Evolutionary conservation across 2,888 invertebrate species (phyloP).

Genomic region (Orchesellides sinensis): DNA sequence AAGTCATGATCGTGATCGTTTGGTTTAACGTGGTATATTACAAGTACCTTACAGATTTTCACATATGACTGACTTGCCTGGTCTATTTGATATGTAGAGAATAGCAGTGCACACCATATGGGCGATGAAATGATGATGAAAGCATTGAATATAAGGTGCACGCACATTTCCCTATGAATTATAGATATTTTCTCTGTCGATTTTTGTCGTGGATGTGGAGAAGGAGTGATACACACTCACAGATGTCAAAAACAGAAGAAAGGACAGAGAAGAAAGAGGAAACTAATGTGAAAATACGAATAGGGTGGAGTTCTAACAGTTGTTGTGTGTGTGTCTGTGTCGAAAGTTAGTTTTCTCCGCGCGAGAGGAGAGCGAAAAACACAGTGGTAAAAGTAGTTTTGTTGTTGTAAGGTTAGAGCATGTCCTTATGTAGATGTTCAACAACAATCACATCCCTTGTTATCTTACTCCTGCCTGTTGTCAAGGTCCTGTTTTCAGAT

Average conservation of each 20-base stretch:
- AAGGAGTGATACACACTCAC: constrained; percentile 71
- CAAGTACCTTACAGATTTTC: constrained; percentile 14
- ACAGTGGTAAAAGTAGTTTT: neutral
- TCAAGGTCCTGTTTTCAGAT: constrained; percentile 21
- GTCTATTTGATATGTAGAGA: neutral
- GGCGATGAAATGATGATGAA: constrained; percentile 32
- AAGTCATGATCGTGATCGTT: neutral
- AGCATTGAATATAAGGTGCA: constrained; percentile 1
- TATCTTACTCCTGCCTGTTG: constrained; percentile 12
- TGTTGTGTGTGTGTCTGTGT: constrained; percentile 45
- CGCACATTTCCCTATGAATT: constrained; percentile 28
- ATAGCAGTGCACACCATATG: neutral
- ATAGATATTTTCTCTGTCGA: neutral
- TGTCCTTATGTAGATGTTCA: neutral
- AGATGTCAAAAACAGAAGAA: constrained; percentile 75
- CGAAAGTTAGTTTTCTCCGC: constrained; percentile 51
- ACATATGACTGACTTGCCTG: constrained; percentile 7
- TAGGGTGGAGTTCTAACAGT: constrained; percentile 70
- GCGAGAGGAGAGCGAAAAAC: constrained; percentile 12
- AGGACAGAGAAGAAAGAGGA: constrained; percentile 58
- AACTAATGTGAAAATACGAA: constrained; percentile 68
- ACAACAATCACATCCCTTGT: neutral
- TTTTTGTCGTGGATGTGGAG: constrained; percentile 18
- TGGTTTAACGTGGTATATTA: neutral
- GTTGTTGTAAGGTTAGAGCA: neutral